These are phyloP conservation scores for Agapornis canus DNA, from an alignment of 2,797 vertebrate genomes.

Conservation along the genomic window DNA sequence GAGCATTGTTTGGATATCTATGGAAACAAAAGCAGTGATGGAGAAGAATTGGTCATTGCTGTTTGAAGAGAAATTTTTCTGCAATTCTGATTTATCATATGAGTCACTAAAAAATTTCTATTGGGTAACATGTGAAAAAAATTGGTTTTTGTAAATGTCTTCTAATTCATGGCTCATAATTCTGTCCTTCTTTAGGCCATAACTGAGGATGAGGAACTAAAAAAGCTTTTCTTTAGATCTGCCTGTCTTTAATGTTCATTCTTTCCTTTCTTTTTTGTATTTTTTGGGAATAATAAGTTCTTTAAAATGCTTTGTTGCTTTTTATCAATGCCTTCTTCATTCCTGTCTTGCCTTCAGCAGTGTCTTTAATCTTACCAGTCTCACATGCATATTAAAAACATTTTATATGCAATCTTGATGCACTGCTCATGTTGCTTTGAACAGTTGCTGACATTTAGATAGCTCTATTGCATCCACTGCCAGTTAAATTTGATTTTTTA, in stretches of 20 bases:
- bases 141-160: not conserved
- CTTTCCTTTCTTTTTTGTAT: not conserved
- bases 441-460: slow-evolving; percentile 12
- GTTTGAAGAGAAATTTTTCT: not conserved
- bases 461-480: not conserved
- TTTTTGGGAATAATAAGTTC: not conserved
- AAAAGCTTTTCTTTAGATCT: not conserved
- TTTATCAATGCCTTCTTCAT: not conserved
- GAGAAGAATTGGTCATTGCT: not conserved
- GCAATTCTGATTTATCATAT: not conserved
- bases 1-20: not conserved
- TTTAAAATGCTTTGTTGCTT: not conserved
- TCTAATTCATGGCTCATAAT: not conserved
- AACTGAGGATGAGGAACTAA: not conserved
- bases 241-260: not conserved
- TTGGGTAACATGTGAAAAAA: not conserved
- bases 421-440: not conserved
- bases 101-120: not conserved
- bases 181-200: not conserved
- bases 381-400: not conserved
- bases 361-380: not conserved
- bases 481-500: not conserved
- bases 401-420: not conserved
- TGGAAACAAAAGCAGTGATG: not conserved
- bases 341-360: not conserved